Base-by-base conservation (phyloP, 37 sponge, comb jelly and placozoan species). In the Ianthella basta region DNA sequence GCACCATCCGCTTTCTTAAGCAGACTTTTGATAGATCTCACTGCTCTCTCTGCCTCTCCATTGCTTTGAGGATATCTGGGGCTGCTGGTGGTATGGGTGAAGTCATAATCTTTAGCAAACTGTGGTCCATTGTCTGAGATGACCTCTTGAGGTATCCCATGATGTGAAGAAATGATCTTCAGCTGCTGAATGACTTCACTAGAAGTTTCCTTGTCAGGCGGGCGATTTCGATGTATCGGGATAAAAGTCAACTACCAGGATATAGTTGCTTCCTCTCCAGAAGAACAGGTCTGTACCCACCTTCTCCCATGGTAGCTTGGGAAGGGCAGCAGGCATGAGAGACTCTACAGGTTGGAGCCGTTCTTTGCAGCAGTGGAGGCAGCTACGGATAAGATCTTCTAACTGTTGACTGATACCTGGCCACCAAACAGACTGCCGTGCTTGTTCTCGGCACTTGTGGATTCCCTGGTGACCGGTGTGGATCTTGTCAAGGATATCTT, bases 71-170 rank as follows among this genome's bases (percentile, higher is more conserved):
- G 84, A 38, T 70, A 68, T 23, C 73, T 84, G 0, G 89, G 93
- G 50, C 93, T 86, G 55, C 82, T 83, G 13, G 87, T 89, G n/a
- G 59, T 56, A 68, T 92, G 90, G 10, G 38, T 32, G 37, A 86
- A 92, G 8, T 72, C 4, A 56, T 89, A 89, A 5, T 10, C 55
- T 44, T 82, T 66, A 36, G 65, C 37, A 59, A 59, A 92, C 65
- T 92, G 90, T 16, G 93, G 93, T 37, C 89, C 93, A 89, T 92
- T 92, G 53, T 89, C 93, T 40, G 66, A 87, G 10, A 66, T 60
- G 8, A 84, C 86, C 16, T 53, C 69, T 35, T 79, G 72, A 33
- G 88, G 94, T 30, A 93, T 89, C 3, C 90, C 91, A 81, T 84
- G 80, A 23, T 88, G 64, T 27, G 94, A 82, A 86, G 89, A 93